Evolutionary conservation across 2,113 vertebrate genomes (phyloP).

Genomic region (Pavo muticus): DNA sequence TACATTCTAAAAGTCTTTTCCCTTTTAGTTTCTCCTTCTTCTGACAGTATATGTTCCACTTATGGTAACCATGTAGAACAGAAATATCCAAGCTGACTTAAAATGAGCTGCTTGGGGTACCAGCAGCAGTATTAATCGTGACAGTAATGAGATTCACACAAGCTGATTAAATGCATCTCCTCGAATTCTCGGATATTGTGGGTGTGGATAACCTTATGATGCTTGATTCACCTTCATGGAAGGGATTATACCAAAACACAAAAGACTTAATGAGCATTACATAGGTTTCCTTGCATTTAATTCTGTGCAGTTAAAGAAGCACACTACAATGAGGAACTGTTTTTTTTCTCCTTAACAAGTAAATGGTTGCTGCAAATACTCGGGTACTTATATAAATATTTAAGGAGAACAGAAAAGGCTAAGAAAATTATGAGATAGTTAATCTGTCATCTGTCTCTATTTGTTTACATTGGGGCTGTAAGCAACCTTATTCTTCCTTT

Average conservation of each 20-base stretch:
- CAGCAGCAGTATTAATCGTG: not conserved
- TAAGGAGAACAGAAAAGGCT: not conserved
- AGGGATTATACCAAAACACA: not conserved
- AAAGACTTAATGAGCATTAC: not conserved
- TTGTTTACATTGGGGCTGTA: not conserved
- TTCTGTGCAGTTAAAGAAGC: not conserved
- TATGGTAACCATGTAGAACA: not conserved
- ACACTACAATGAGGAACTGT: not conserved
- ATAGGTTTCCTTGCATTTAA: not conserved
- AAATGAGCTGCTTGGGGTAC: not conserved
- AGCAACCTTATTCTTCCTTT: not conserved
- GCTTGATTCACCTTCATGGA: not conserved
- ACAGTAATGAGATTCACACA: not conserved
- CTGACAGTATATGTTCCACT: not conserved
- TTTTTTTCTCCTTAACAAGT: not conserved
- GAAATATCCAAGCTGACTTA: not conserved
- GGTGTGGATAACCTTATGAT: not conserved
- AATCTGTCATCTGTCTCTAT: not conserved
- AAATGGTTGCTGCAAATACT: not conserved
- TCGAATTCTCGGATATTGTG: not conserved
- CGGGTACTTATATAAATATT: not conserved
- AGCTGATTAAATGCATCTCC: not conserved
- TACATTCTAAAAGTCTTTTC: not conserved
- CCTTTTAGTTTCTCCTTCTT: not conserved
- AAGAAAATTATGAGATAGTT: not conserved